Base-by-base conservation (phyloP, 1,140 invertebrate species). In the Odontomachus brunneus region DNA sequence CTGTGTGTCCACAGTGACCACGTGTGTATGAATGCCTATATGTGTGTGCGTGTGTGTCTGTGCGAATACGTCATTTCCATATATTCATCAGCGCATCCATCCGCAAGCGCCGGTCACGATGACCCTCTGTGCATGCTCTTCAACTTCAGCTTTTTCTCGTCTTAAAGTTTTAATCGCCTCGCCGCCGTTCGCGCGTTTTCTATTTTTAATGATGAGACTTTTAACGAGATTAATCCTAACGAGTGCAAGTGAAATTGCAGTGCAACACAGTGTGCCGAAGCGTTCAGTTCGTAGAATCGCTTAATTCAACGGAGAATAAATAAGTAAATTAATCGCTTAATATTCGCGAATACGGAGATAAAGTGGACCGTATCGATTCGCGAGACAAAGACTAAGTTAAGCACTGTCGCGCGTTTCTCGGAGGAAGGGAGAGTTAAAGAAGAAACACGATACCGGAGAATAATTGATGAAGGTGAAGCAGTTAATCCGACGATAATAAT, bases 21-120 rank as follows among this genome's bases (percentile, higher is more conserved):
- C 22, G 17, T 29, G 5, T 0, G 44, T 26, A 53, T 15, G 14
- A n/a, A n/a, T n/a, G n/a, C n/a, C n/a, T 48, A 38, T 38, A 19
- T 22, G 9, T 22, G 26, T 57, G 17, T 19, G 9, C 3, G 9
- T 7, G 38, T 7, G 9, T 1, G 44, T 26, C 48, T 11, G 14
- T 44, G 63, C 22, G 49, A 12, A 3, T 22, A n/a, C 26, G 17
- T 26, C 51, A 69, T 57, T 26, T 80, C 14, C 49, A 57, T 57
- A 44, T 67, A 55, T 78, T 67, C 33, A 73, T 67, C 33, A 69
- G 22, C 17, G 22, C 66, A 48, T 80, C 33, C 63, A 69, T 57
- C 29, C 53, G 22, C n/a, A 19, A 66, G 22, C 48, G 19, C 14
- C 4, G 12, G 29, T 78, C 63, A 38, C 62, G 15, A 66, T 19